Percentiles rank a stretch among this genome's conserved stretches.
These are phyloP conservation scores for Saxidomus purpurata DNA, from an alignment of 1,140 invertebrate genomes.

Conservation along the genomic window DNA sequence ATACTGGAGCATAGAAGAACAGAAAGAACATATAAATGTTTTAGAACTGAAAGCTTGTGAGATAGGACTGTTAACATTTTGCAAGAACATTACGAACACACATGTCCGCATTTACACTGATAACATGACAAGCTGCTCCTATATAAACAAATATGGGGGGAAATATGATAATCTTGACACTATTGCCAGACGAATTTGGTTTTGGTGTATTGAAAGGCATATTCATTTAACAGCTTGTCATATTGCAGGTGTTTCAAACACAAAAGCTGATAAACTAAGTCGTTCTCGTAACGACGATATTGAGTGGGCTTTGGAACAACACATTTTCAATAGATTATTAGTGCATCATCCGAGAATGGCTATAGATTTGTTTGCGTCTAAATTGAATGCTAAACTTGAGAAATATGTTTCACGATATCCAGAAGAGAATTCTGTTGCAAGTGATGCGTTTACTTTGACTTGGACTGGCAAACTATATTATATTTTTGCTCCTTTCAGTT, in stretches of 20 bases:
- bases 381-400: background rate
- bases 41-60: too few relatives aligned
- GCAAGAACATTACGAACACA: background rate
- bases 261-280: slow-evolving; percentile 20
- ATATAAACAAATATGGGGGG: slow-evolving; percentile 24
- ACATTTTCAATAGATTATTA: background rate
- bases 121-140: too few relatives aligned
- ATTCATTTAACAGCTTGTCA: slow-evolving; percentile 14
- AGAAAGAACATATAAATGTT: background rate
- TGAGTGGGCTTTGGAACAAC: background rate
- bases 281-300: slow-evolving; percentile 1
- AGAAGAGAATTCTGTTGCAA: background rate
- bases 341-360: too few relatives aligned
- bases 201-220: too few relatives aligned
- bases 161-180: background rate
- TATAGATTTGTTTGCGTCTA: too few relatives aligned
- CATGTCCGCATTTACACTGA: slow-evolving; percentile 32
- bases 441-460: slow-evolving; percentile 53
- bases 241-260: background rate
- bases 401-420: too few relatives aligned
- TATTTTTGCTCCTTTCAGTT: too few relatives aligned
- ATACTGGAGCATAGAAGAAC: slow-evolving; percentile 5
- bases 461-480: slow-evolving; percentile 46
- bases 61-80: background rate
- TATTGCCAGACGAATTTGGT: background rate